Conservation (phyloP, 2,888 invertebrate genomes). For the Carpatolechia fugitivella region DNA sequence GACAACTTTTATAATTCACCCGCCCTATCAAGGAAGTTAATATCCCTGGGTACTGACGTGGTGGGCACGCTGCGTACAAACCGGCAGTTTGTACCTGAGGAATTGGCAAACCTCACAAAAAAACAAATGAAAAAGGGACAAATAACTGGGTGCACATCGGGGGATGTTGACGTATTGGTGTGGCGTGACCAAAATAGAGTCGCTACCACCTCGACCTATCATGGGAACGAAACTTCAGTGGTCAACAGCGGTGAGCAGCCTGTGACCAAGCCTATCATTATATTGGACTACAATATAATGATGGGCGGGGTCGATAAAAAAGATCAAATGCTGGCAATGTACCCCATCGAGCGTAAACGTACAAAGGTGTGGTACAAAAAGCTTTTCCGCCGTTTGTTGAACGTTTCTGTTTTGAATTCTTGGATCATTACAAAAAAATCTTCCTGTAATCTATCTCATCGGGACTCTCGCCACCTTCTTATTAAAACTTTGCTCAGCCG, state of each 20-base stretch:
- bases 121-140: slow-evolving; percentile 21
- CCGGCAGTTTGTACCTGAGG: slow-evolving; percentile 24
- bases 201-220: slow-evolving; percentile 14
- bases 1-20: slow-evolving; percentile 8
- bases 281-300: not conserved
- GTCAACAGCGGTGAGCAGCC: too few species aligned
- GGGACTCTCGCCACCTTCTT: not conserved
- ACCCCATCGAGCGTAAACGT: not conserved
- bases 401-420: not conserved
- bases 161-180: slow-evolving; percentile 19
- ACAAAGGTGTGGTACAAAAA: not conserved
- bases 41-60: not conserved
- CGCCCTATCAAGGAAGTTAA: not conserved
- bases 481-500: not conserved
- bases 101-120: slow-evolving; percentile 21
- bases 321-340: too few species aligned
- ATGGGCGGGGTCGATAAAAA: not conserved
- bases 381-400: not conserved
- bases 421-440: not conserved
- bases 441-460: not conserved
- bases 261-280: not conserved
- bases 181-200: slow-evolving; percentile 19
- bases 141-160: slow-evolving; percentile 20
- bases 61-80: slow-evolving; percentile 24
- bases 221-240: not conserved